Base-by-base conservation (phyloP, 2,797 vertebrate species). In the Vespertilio murinus region DNA sequence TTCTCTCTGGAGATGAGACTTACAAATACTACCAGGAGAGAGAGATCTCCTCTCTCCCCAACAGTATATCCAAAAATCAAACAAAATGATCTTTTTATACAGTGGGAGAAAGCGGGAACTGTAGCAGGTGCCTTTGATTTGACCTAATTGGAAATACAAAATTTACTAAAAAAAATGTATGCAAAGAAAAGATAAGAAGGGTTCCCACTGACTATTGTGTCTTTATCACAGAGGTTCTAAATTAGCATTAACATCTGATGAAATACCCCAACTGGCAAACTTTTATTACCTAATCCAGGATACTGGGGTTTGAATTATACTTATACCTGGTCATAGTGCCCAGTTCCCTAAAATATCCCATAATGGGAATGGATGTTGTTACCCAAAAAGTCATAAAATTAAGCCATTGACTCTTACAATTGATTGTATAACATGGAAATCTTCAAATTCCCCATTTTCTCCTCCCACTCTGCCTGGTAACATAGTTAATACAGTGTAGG, bases 141-240 rank as follows among this genome's bases (percentile, higher is more conserved):
- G 30, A 79, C 11, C 18, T 17, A 83, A 33, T 13, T 67, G 30
- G 40, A 90, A 93, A 82, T 52, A 78, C 18, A 65, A 92, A 61
- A 52, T 61, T 86, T 67, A 38, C 33, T 86, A 28, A 94, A 94
- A 67, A 18, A 84, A 49, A 61, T 79, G n/a, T 77, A 85, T 56
- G 1, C 5, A 30, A 67, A 59, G 17, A 28, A 49, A 96, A 90
- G 38, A 35, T 70, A 30, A 47, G 74, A 85, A 35, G 35, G 6
- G 16, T 75, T 7, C 10, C 14, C 47, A 28, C 17, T 92, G 61
- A 22, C 25, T 86, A n/a, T 49, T n/a, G 28, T 54, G 9, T 54
- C 22, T 56, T 9, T 89, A 56, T 11, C 56, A 54, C 8, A 90
- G 2, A 56, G 18, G 8, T 78, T 91, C 47, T 91, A 65, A 77